phyloP scores from a whole-genome alignment of 2,797 vertebrate species.

The Dipus sagitta region DNA sequence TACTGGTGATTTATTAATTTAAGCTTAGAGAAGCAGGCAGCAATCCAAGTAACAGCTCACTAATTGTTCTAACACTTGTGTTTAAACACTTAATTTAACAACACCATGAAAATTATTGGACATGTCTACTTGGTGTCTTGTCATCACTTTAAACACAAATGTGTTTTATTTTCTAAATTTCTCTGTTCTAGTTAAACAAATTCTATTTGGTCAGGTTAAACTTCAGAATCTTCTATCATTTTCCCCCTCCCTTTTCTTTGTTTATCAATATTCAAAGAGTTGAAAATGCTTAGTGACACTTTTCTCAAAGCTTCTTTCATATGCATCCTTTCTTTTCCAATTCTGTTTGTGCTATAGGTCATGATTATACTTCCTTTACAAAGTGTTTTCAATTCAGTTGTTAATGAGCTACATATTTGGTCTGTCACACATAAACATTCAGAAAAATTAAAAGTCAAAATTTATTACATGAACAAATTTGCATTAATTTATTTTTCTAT shows the following conservation, averaged over 20 bases:
- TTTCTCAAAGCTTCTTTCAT: neutral
- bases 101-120: neutral
- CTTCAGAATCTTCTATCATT: neutral
- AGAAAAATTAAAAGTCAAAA: neutral
- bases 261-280: neutral
- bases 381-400: neutral
- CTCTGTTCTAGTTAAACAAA: neutral
- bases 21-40: neutral
- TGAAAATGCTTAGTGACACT: neutral
- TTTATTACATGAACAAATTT: neutral
- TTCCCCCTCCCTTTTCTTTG: neutral
- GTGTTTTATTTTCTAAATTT: neutral
- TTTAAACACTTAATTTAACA: neutral
- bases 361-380: neutral
- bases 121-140: conserved; percentile 7
- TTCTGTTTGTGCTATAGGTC: neutral
- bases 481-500: conserved; percentile 12
- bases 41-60: neutral
- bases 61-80: neutral
- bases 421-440: neutral
- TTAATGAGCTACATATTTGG: neutral
- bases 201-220: neutral
- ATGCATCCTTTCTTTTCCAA: neutral
- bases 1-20: neutral
- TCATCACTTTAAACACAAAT: conserved; percentile 6